Base-by-base conservation (phyloP, 1,140 invertebrate genomes). In the Temnothorax curvispinosus region DNA sequence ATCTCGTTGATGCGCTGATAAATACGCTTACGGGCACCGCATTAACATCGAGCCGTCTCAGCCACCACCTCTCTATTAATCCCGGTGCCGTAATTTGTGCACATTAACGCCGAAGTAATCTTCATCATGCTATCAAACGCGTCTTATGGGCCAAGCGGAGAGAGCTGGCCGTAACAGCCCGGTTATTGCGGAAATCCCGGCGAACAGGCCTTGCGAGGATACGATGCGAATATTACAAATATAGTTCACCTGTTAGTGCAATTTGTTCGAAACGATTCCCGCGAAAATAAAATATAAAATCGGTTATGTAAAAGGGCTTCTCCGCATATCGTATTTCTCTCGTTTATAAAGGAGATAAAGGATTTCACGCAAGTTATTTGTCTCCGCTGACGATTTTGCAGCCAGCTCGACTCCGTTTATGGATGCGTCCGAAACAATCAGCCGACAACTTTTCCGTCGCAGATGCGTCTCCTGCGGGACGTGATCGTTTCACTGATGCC, bases 401-500 rank as follows among this genome's bases (percentile, higher is more conserved):
- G 21, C 9, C 11, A 47, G 7, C 6, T 80, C 6, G 13, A 35
- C 1, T 52, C 44, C 47, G 76, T 13, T 67, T 78, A 67, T 2
- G 8, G 7, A 67, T 78, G 18, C 21, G 27, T 2, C 15, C 21
- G 7, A 62, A 27, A 27, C 54, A 62, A 18, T 32, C 3, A 8
- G 58, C 2, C 38, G 44, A 35, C 44, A 21, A 21, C 56, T 89
- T 71, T 86, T 89, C 8, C 13, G 32, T 71, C 65, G 50, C 65
- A 56, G 50, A 6, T 56, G 38, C 18, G 44, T 81, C 38, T 41
- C 15, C 1, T 44, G 13, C 60, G 50, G n/a, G 44, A 86, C 81
- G 58, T 88, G 86, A 88, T 60, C 78, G 18, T 56, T 44, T 44
- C 76, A 7, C 18, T 15, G 71, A 88, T 78, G 87, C 21, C 38